Conservation (phyloP, 2,888 invertebrate species). For the Chromoteleia sp. region DNA sequence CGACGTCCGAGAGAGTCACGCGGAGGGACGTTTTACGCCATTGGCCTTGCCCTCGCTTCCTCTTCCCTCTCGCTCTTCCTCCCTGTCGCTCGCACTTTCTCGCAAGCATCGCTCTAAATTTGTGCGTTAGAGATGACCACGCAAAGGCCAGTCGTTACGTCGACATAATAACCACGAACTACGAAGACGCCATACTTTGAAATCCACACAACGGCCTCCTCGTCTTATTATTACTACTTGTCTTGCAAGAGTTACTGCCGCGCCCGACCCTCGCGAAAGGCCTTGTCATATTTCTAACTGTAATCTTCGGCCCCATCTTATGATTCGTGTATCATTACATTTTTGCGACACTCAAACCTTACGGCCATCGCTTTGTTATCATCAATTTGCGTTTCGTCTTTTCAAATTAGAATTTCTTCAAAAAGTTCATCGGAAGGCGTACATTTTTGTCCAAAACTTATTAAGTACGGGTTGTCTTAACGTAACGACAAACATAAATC, state of each 20-base stretch:
- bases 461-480: no score
- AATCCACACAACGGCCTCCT: slow-evolving; percentile 34
- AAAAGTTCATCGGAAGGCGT: no score
- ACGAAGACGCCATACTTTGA: slow-evolving; percentile 35
- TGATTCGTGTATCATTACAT: slow-evolving; percentile 60
- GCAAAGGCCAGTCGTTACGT: slow-evolving; percentile 17
- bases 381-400: not conserved
- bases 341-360: slow-evolving; percentile 28
- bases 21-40: slow-evolving; percentile 42
- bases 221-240: slow-evolving; percentile 62
- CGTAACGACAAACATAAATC: no score
- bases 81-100: slow-evolving; percentile 16
- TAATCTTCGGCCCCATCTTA: slow-evolving; percentile 60
- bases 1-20: slow-evolving; percentile 19
- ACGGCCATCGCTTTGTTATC: slow-evolving; percentile 18
- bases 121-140: slow-evolving; percentile 24
- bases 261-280: slow-evolving; percentile 60
- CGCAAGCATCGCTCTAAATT: slow-evolving; percentile 46
- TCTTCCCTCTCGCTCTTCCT: slow-evolving; percentile 12
- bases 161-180: slow-evolving; percentile 24
- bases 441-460: no score
- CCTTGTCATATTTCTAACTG: slow-evolving; percentile 63
- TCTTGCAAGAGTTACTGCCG: slow-evolving; percentile 65
- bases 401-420: no score
- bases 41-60: slow-evolving; percentile 55